Evolutionary conservation across 2,797 vertebrate genomes (phyloP).

Genomic region (Leptoclinus maculatus): DNA sequence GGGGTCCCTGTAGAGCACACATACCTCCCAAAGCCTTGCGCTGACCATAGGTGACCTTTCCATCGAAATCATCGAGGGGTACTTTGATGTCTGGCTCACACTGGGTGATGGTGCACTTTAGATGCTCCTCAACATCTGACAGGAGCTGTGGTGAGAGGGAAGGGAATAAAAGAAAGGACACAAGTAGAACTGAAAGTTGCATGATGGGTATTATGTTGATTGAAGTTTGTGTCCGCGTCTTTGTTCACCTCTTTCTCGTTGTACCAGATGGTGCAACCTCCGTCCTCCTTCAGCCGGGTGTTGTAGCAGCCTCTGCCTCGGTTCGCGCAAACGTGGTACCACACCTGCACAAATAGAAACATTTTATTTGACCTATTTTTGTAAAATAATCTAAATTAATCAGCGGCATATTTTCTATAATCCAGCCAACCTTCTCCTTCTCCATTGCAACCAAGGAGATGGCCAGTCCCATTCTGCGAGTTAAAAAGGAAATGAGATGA

Average conservation of each 20-base stretch:
- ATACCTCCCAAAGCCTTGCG: slow-evolving; percentile 89
- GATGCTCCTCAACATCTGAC: slow-evolving; percentile 96
- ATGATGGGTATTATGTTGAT: background rate
- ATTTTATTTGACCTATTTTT: background rate
- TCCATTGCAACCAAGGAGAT: slow-evolving; percentile 97
- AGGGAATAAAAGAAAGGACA: too few species aligned
- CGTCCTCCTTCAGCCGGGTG: slow-evolving; percentile 94
- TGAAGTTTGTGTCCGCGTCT: background rate
- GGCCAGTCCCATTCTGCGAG: slow-evolving; percentile 95
- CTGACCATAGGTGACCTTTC: slow-evolving; percentile 96
- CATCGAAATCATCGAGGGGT: slow-evolving; percentile 96
- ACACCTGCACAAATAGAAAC: slow-evolving; percentile 86
- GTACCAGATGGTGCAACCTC: slow-evolving; percentile 99
- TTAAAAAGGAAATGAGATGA: slow-evolving; percentile 9
- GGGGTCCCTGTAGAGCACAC: slow-evolving; percentile 18
- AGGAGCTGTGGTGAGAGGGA: slow-evolving; percentile 83
- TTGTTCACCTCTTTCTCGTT: slow-evolving; percentile 95
- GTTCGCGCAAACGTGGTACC: slow-evolving; percentile 97
- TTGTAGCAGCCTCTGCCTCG: slow-evolving; percentile 96
- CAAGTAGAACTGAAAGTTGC: too few species aligned
- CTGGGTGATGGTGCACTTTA: slow-evolving; percentile 97
- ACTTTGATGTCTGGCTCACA: slow-evolving; percentile 97
- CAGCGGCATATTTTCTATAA: background rate
- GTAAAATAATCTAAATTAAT: background rate
- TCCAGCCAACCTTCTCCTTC: slow-evolving; percentile 92